Evolutionary conservation across 2,888 invertebrate species (phyloP).

Genomic region (Aspidiotus destructor): DNA sequence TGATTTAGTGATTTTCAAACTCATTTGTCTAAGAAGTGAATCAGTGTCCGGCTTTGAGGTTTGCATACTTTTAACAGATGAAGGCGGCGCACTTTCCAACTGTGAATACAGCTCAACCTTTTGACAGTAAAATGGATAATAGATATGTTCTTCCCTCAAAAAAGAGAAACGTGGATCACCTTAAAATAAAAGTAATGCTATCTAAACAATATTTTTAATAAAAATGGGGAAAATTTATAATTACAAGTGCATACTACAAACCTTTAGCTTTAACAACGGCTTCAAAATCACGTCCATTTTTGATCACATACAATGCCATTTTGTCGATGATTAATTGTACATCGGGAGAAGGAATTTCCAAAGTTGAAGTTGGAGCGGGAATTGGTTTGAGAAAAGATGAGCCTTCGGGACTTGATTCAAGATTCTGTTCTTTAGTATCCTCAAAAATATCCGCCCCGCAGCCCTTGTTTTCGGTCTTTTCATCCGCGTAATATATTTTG

Average conservation of each 20-base stretch:
- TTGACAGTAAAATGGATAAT: slow-evolving; percentile 70
- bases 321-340: slow-evolving; percentile 83
- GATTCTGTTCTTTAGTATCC: background rate
- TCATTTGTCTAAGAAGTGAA: slow-evolving; percentile 4
- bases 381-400: slow-evolving; percentile 9
- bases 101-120: slow-evolving; percentile 45
- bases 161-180: slow-evolving; percentile 80
- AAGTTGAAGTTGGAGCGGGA: slow-evolving; percentile 23
- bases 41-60: background rate
- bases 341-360: slow-evolving; percentile 62
- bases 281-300: slow-evolving; percentile 90
- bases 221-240: background rate
- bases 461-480: slow-evolving; percentile 4
- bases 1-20: slow-evolving; percentile 10
- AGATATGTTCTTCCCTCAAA: slow-evolving; percentile 63
- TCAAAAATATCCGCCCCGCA: background rate
- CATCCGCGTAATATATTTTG: slow-evolving; percentile 27
- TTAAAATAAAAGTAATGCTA: slow-evolving; percentile 34
- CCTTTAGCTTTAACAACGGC: slow-evolving; percentile 68
- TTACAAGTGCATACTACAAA: slow-evolving; percentile 18
- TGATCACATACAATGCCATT: slow-evolving; percentile 92
- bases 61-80: background rate
- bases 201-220: background rate
- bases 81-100: slow-evolving; percentile 10
- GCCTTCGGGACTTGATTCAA: background rate